A percentile compares a stretch with the other conserved stretches of the same genome.
These are phyloP conservation scores for Carcinoscorpius rotundicauda DNA, from an alignment of 1,140 invertebrate genomes.

Conservation along the genomic window DNA sequence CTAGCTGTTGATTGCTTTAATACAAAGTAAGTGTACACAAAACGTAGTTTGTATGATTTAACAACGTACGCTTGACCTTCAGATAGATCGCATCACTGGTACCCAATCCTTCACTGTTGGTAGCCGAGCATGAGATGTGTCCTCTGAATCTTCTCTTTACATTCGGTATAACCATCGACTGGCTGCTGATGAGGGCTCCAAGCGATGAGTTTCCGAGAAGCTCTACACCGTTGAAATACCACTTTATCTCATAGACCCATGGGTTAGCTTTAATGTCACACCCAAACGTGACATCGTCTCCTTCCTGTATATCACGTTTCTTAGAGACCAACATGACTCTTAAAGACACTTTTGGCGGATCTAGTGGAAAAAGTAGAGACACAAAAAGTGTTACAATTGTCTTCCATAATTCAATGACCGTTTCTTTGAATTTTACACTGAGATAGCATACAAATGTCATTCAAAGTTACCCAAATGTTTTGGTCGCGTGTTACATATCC, in stretches of 20 bases:
- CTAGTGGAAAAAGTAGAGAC: no score
- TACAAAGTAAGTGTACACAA: no score
- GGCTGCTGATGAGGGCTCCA: conserved; percentile 25
- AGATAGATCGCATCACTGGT: conserved; percentile 66
- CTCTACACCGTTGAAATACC: conserved; percentile 55
- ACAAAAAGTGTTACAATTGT: no score
- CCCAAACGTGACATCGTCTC: conserved; percentile 78
- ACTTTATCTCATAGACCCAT: conserved; percentile 58
- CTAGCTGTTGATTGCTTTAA: no score
- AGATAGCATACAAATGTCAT: no score
- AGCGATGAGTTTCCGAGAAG: conserved; percentile 12
- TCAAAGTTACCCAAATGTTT: no score
- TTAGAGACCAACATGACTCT: no score
- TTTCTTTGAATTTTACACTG: no score
- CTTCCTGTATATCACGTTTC: conserved; percentile 47
- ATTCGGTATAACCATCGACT: conserved; percentile 24
- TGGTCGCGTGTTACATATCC: no score
- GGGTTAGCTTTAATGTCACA: conserved; percentile 82
- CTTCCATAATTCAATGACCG: no score
- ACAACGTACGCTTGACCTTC: conserved; percentile 50
- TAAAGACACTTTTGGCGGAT: no score
- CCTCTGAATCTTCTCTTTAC: conserved; percentile 26
- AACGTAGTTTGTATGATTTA: neutral
- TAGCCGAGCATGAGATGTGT: conserved; percentile 69
- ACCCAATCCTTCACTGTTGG: conserved; percentile 77